A percentile compares a stretch with the other conserved stretches of the same genome.
phyloP scores from a whole-genome alignment of 2,797 vertebrate species.

The Scarus forsteni region DNA sequence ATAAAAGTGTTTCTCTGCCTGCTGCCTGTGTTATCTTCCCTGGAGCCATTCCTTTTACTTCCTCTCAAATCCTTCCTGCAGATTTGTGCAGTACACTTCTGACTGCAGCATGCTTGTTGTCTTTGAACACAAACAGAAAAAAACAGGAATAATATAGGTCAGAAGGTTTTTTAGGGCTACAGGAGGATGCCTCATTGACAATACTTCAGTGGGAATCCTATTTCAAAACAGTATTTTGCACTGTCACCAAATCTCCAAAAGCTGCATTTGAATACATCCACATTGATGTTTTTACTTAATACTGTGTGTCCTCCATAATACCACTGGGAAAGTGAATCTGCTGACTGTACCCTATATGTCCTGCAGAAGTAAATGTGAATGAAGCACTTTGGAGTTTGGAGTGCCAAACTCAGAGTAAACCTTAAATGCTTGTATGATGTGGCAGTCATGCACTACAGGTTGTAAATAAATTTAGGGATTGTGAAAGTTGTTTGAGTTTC shows the following conservation, averaged over 20 bases:
- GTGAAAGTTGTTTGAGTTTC: no score
- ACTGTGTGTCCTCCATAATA: not conserved
- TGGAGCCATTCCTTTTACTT: constrained; percentile 58
- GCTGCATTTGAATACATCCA: no score
- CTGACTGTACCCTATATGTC: constrained; percentile 13
- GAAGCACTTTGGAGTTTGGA: constrained; percentile 32
- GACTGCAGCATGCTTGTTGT: constrained; percentile 9
- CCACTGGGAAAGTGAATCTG: constrained; percentile 7
- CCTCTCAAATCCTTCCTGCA: constrained; percentile 37
- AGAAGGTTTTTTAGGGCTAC: not conserved
- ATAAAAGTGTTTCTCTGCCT: constrained; percentile 58
- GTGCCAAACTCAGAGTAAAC: no score
- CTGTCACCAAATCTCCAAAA: no score
- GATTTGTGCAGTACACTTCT: constrained; percentile 19
- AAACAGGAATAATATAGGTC: constrained; percentile 2
- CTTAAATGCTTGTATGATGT: no score
- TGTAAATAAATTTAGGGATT: no score
- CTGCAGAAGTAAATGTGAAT: constrained; percentile 16
- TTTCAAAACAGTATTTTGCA: no score
- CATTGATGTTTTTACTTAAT: no score
- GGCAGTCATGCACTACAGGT: no score
- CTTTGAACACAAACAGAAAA: constrained; percentile 3
- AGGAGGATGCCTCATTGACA: not conserved
- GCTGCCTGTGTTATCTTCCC: constrained; percentile 67
- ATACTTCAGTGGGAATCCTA: not conserved